Evolutionary conservation across 2,797 vertebrate genomes (phyloP), one percentile per base, ranked within the genome.

Genomic region (Oryzias dopingdopingensis): DNA sequence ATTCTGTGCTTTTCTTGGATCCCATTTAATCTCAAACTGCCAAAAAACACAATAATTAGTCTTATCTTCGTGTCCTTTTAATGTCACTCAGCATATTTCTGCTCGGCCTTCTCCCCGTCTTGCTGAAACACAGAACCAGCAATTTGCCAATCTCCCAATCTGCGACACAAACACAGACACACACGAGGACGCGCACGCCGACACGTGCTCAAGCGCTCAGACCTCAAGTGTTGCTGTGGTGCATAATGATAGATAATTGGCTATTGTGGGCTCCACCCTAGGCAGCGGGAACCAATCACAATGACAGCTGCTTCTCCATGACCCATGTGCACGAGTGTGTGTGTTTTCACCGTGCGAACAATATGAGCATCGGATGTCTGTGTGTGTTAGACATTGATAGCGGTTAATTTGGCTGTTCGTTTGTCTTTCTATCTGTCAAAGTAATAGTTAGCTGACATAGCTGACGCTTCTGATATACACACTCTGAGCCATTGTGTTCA

Each of bases 161-260:
- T 53, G 59, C 73, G 57, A 80, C 70, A 76, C 62, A 68, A 54
- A 53, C 65, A 46, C 32, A 49, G 41, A 22, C 65, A 61, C 60
- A 63, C 14, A n/a, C 12, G 8, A 7, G 20, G 5, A 22, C 14
- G 20, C 72, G 68, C 62, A 67, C 49, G 61, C 59, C 62, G 17
- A 71, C 62, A 63, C 65, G 69, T 45, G 63, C 62, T 67, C 53
- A 76, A 65, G 58, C 66, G 74, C 80, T 65, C 78, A 82, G 80
- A 73, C 85, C 76, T 10, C 84, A 60, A 78, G 77, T 85, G 83
- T 72, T 85, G 80, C 81, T 63, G 80, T 83, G 86, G 80, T 74
- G 82, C 82, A 88, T 89, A 88, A 89, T 89, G 85, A 86, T 83
- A 85, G 81, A 89, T 89, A 90, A 90, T 90, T 88, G 86, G 81